phyloP scores from a whole-genome alignment of 1,140 invertebrate genomes.

The Drosophila cardini region DNA sequence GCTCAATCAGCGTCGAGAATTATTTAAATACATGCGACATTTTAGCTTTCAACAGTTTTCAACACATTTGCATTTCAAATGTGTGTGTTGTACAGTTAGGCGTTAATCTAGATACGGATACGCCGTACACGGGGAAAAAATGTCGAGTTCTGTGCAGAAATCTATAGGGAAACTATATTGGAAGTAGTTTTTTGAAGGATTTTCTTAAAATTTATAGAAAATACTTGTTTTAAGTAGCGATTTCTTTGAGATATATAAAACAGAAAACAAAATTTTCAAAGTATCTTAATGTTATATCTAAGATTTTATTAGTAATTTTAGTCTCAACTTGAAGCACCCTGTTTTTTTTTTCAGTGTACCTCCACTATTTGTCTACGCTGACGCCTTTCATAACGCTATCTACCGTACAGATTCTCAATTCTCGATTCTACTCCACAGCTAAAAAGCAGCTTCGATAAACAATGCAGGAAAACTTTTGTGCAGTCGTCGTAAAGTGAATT shows the following conservation, averaged over 20 bases:
- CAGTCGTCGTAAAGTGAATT: conserved; percentile 37
- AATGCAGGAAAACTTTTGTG: conserved; percentile 42
- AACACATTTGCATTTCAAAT: conserved; percentile 75
- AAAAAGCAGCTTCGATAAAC: conserved; percentile 23
- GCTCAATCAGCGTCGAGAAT: conserved; percentile 56
- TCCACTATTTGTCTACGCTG: conserved; percentile 44
- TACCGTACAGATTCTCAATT: neutral
- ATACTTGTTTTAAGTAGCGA: too few species aligned
- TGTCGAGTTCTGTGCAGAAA: too few species aligned
- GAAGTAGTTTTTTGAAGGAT: too few species aligned
- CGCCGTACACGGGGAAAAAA: conserved; percentile 21
- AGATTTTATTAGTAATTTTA: too few species aligned
- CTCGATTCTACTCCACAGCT: neutral
- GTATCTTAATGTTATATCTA: too few species aligned
- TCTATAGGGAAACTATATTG: too few species aligned
- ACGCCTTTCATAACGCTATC: conserved; percentile 51
- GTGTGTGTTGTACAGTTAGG: conserved; percentile 40
- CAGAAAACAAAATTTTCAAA: too few species aligned
- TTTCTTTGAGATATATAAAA: too few species aligned
- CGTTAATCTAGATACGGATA: conserved; percentile 55
- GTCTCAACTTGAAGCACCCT: too few species aligned
- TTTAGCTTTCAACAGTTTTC: conserved; percentile 40
- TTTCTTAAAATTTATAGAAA: too few species aligned
- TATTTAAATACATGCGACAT: conserved; percentile 63
- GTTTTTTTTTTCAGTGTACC: too few species aligned